Evolutionary conservation across 2,797 vertebrate species (phyloP).

Genomic region (Poecilia picta): DNA sequence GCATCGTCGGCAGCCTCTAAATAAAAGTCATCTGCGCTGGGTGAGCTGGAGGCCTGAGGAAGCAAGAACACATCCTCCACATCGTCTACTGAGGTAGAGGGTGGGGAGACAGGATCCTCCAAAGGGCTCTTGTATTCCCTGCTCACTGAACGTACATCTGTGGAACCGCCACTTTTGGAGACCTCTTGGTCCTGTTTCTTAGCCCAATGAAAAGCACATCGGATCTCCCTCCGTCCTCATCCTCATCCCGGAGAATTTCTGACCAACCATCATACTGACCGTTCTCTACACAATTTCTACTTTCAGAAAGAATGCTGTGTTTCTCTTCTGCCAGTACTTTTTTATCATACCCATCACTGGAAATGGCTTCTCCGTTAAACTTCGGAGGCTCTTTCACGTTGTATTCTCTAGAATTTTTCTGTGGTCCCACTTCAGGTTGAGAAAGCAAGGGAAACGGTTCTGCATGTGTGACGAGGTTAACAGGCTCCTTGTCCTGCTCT

Average conservation of each 20-base stretch:
- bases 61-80: slow-evolving; percentile 71
- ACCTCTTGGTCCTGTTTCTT: slow-evolving; percentile 55
- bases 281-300: slow-evolving; percentile 57
- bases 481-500: slow-evolving; percentile 60
- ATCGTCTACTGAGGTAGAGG: slow-evolving; percentile 70
- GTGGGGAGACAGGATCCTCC: slow-evolving; percentile 76
- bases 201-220: slow-evolving; percentile 68
- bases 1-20: slow-evolving; percentile 32
- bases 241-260: slow-evolving; percentile 38
- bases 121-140: slow-evolving; percentile 75
- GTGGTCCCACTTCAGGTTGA: slow-evolving; percentile 55
- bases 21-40: slow-evolving; percentile 58
- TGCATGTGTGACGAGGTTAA: slow-evolving; percentile 61
- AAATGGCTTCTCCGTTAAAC: slow-evolving; percentile 52
- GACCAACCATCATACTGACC: slow-evolving; percentile 48
- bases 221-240: slow-evolving; percentile 28
- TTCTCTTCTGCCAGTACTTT: slow-evolving; percentile 35
- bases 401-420: slow-evolving; percentile 36
- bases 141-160: slow-evolving; percentile 55
- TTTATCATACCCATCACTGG: slow-evolving; percentile 30
- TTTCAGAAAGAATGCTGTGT: slow-evolving; percentile 31
- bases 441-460: slow-evolving; percentile 61
- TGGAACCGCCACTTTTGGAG: slow-evolving; percentile 27
- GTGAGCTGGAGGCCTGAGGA: slow-evolving; percentile 75
- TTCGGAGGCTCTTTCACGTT: slow-evolving; percentile 51